Evolutionary conservation across 2,113 vertebrate genomes (phyloP).

Genomic region (Thamnaconus septentrionalis): DNA sequence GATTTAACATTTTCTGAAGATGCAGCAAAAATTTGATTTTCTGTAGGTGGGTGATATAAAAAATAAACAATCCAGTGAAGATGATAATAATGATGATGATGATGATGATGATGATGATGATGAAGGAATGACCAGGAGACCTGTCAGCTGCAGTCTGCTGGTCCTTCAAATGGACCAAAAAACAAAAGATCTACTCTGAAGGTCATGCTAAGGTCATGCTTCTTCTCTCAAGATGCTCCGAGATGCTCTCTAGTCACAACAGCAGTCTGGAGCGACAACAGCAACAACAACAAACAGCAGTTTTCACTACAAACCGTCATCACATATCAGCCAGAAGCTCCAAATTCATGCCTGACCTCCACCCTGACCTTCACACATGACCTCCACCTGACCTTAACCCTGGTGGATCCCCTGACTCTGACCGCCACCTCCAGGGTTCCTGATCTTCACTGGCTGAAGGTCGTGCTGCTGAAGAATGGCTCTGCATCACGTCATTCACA

Average conservation of each 20-base stretch:
- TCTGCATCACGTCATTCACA: too few relatives aligned
- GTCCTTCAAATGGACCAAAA: neutral
- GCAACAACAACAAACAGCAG: neutral
- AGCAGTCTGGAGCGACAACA: constrained; percentile 1
- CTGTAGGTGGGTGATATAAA: too few relatives aligned
- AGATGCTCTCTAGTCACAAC: neutral
- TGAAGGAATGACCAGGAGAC: constrained; percentile 24
- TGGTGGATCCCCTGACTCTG: too few relatives aligned
- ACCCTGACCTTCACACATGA: neutral
- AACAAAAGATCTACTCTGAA: constrained; percentile 2
- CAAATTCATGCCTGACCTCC: constrained; percentile 41
- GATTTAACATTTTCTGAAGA: too few relatives aligned
- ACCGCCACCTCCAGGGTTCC: too few relatives aligned
- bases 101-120: neutral
- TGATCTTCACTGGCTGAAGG: too few relatives aligned
- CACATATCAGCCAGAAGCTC: constrained; percentile 8
- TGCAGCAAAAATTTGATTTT: too few relatives aligned
- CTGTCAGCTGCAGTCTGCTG: neutral
- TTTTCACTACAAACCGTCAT: too few relatives aligned
- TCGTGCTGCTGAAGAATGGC: too few relatives aligned
- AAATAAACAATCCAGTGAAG: too few relatives aligned
- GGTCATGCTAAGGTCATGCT: constrained; percentile 59
- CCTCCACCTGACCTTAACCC: too few relatives aligned
- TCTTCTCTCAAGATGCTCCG: constrained; percentile 37
- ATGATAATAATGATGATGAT: neutral